Conservation (phyloP, 2,888 invertebrate genomes). For the Spicauda simplicius region DNA sequence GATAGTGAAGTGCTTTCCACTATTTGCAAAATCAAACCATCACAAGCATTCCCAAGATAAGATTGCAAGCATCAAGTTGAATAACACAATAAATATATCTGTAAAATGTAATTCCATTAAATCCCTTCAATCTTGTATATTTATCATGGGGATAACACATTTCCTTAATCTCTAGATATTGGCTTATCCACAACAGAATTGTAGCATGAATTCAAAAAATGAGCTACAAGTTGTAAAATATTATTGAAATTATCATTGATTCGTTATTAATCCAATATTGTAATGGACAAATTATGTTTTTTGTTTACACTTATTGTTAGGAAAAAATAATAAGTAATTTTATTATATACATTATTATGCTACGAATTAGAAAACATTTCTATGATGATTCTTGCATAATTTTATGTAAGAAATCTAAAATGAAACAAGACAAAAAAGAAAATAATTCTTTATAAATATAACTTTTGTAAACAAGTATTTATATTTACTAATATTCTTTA, state of each 20-base stretch:
- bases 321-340: too few species aligned
- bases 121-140: slow-evolving; percentile 9
- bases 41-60: slow-evolving; percentile 16
- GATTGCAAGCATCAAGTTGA: slow-evolving; percentile 6
- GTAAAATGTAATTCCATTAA: background rate
- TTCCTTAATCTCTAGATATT: slow-evolving; percentile 1
- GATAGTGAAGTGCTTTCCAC: slow-evolving; percentile 17
- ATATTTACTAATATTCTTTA: too few species aligned
- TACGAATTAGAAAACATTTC: too few species aligned
- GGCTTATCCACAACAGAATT: background rate
- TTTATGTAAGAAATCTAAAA: too few species aligned
- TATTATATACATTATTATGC: too few species aligned
- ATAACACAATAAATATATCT: slow-evolving; percentile 17
- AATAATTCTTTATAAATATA: too few species aligned
- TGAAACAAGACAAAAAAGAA: too few species aligned
- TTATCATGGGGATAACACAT: slow-evolving; percentile 14
- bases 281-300: too few species aligned
- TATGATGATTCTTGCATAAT: too few species aligned
- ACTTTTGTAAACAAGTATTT: too few species aligned
- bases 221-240: background rate
- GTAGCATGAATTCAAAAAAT: background rate
- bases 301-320: too few species aligned
- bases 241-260: background rate
- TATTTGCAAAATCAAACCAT: slow-evolving; percentile 20
- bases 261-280: too few species aligned